phyloP scores from a whole-genome alignment of 2,113 vertebrate genomes.

The Python bivittatus region DNA sequence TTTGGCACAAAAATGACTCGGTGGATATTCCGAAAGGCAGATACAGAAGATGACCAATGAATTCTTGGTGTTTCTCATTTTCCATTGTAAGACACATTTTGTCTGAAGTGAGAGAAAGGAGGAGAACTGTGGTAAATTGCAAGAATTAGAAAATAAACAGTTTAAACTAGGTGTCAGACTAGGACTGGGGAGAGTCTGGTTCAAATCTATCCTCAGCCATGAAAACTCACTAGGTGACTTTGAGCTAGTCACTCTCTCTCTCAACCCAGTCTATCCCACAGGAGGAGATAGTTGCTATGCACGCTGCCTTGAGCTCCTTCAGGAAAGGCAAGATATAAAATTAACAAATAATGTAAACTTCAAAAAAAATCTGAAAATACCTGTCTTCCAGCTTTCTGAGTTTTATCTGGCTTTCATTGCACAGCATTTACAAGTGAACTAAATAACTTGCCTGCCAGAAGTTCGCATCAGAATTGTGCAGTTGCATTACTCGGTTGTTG shows the following conservation, averaged over 20 bases:
- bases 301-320: too few species aligned
- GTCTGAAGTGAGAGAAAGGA: not conserved
- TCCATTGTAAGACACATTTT: slow-evolving; percentile 12
- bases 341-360: too few species aligned
- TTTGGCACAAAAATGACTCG: slow-evolving; percentile 60
- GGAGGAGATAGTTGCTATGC: too few species aligned
- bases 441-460: not conserved
- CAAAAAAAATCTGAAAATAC: too few species aligned
- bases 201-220: not conserved
- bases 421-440: not conserved
- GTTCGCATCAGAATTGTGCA: not conserved
- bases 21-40: slow-evolving; percentile 47
- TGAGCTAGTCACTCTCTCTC: too few species aligned
- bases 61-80: slow-evolving; percentile 19
- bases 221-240: not conserved
- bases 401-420: slow-evolving; percentile 26
- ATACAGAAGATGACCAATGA: slow-evolving; percentile 52
- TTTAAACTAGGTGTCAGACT: too few species aligned
- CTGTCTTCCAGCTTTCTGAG: slow-evolving; percentile 8
- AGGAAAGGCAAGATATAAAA: too few species aligned
- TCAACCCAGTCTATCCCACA: too few species aligned
- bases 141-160: not conserved
- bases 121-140: fast-evolving
- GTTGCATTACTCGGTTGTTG: slow-evolving; percentile 24
- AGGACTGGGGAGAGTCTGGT: too few species aligned